Evolutionary conservation across 2,797 vertebrate species (phyloP).

Genomic region (Aphelocoma californica): DNA sequence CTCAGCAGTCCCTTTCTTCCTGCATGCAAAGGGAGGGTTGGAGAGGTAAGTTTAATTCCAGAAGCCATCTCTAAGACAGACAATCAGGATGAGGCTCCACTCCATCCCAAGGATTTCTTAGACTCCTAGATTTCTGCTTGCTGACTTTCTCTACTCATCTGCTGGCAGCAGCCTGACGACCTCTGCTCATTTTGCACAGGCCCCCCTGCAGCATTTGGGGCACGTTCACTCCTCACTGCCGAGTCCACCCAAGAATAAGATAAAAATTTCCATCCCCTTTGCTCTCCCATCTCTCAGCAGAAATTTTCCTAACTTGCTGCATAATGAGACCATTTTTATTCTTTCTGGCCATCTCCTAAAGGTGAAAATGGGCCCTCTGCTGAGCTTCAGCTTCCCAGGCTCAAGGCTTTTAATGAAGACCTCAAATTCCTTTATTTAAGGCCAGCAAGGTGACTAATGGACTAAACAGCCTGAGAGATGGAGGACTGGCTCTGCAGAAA

Average conservation of each 20-base stretch:
- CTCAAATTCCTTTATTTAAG: background rate
- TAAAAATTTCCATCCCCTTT: background rate
- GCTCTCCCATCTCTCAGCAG: background rate
- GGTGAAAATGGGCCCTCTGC: background rate
- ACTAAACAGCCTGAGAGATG: background rate
- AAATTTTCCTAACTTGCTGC: background rate
- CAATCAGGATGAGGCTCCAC: background rate
- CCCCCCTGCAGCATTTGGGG: background rate
- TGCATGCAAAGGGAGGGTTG: background rate
- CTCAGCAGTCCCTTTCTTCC: background rate
- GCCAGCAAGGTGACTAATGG: constrained; percentile 14
- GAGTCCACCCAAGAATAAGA: background rate
- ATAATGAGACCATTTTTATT: constrained; percentile 3
- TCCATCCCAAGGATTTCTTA: background rate
- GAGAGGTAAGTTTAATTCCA: background rate
- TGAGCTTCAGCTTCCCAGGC: background rate
- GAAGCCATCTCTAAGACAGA: background rate
- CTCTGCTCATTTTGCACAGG: background rate
- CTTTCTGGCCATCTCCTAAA: background rate
- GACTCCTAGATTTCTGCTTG: background rate
- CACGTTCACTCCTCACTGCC: background rate
- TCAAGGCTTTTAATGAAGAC: background rate
- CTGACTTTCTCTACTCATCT: background rate
- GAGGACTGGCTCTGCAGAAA: background rate
- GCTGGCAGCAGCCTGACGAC: background rate